phyloP scores from a whole-genome alignment of 2,113 vertebrate species.

The Sminthopsis crassicaudata region DNA sequence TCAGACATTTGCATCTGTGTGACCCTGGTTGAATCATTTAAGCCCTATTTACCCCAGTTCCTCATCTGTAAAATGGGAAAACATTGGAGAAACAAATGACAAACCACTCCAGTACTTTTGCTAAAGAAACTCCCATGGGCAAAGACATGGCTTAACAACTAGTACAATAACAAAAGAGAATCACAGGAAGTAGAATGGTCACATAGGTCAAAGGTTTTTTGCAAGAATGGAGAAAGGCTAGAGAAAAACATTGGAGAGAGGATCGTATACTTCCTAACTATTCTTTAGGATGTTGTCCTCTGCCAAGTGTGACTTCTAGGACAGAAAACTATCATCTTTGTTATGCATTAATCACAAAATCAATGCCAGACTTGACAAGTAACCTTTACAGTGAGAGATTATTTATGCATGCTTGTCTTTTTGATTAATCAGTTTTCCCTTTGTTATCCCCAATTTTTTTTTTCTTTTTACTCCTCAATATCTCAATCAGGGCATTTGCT shows the following conservation, averaged over 20 bases:
- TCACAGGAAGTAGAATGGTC: background rate
- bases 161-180: background rate
- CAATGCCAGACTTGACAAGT: background rate
- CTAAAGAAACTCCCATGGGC: background rate
- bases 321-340: background rate
- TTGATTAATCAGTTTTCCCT: background rate
- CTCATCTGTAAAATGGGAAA: background rate
- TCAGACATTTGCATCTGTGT: background rate
- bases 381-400: background rate
- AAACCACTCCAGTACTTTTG: background rate
- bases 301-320: background rate
- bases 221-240: background rate
- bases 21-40: background rate
- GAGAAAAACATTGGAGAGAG: background rate
- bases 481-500: background rate
- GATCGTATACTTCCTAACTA: background rate
- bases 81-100: background rate
- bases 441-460: background rate
- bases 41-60: background rate
- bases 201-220: background rate
- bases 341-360: background rate
- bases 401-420: background rate
- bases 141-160: background rate
- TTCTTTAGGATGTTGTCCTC: background rate
- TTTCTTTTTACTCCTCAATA: background rate